phyloP scores from a whole-genome alignment of 2,797 vertebrate genomes.

The Sebastes dallii region DNA sequence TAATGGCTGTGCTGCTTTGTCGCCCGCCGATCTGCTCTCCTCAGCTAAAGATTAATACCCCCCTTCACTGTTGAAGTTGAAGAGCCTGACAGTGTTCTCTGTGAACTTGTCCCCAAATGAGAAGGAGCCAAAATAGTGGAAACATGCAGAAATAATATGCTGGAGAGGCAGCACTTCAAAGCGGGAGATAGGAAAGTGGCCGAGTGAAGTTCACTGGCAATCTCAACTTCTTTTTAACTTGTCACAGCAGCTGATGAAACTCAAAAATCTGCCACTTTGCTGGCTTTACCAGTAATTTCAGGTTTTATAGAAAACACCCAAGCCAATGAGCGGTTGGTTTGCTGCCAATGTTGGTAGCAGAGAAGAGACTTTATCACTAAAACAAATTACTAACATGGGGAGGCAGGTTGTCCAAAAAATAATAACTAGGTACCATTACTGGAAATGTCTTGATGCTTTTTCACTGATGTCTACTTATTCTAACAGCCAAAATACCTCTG shows the following conservation, averaged over 20 bases:
- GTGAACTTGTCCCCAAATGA: constrained; percentile 34
- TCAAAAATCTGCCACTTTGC: background rate
- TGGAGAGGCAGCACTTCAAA: constrained; percentile 36
- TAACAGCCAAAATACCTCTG: background rate
- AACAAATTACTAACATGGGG: background rate
- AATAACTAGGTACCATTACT: background rate
- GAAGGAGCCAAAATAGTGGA: constrained; percentile 29
- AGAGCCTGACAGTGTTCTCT: constrained; percentile 45
- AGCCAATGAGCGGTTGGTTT: background rate
- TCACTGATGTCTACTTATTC: background rate
- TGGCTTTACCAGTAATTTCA: background rate
- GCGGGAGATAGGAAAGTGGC: background rate
- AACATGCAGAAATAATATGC: constrained; percentile 36
- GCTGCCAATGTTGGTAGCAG: background rate
- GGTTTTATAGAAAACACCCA: background rate
- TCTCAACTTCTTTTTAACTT: background rate
- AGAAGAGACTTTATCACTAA: constrained; percentile 6
- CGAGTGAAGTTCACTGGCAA: constrained; percentile 20
- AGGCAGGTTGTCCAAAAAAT: background rate
- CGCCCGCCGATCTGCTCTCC: constrained; percentile 58
- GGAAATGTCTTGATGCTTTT: background rate
- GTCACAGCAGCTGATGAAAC: constrained; percentile 14
- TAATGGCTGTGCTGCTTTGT: constrained; percentile 74
- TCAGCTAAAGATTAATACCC: constrained; percentile 61
- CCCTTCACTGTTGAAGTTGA: constrained; percentile 45